phyloP scores from a whole-genome alignment of 2,797 vertebrate genomes.

The Eulemur coronatus region DNA sequence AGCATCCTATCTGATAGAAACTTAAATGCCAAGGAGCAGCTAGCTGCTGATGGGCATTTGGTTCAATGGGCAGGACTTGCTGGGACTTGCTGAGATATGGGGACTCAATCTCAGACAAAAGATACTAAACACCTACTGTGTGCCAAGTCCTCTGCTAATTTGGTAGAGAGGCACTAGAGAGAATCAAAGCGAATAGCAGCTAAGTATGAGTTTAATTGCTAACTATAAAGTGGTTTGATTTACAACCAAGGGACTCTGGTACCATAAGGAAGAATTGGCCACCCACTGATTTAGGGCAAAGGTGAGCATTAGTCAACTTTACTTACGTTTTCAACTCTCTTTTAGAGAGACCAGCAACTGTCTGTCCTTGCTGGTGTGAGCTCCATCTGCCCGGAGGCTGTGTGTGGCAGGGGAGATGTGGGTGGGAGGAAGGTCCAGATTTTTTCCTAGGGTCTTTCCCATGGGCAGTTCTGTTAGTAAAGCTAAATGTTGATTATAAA shows the following conservation, averaged over 20 bases:
- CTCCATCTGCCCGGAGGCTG: neutral
- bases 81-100: neutral
- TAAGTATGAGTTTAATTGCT: neutral
- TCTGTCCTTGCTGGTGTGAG: neutral
- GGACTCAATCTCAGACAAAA: neutral
- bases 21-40: neutral
- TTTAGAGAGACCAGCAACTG: neutral
- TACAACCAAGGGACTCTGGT: neutral
- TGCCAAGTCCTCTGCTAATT: neutral
- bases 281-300: neutral
- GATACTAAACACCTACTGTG: neutral
- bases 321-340: neutral
- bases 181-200: neutral
- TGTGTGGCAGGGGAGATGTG: neutral
- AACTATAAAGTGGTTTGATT: neutral
- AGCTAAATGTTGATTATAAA: constrained; percentile 31
- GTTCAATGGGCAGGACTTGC: neutral
- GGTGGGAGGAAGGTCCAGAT: neutral
- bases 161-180: neutral
- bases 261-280: neutral
- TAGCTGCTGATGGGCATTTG: neutral
- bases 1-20: neutral
- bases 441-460: neutral
- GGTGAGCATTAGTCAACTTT: neutral
- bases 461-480: neutral